Evolutionary conservation across 2,113 vertebrate species (phyloP), one percentile per base, ranked within the genome.

Genomic region (Labeo catla): DNA sequence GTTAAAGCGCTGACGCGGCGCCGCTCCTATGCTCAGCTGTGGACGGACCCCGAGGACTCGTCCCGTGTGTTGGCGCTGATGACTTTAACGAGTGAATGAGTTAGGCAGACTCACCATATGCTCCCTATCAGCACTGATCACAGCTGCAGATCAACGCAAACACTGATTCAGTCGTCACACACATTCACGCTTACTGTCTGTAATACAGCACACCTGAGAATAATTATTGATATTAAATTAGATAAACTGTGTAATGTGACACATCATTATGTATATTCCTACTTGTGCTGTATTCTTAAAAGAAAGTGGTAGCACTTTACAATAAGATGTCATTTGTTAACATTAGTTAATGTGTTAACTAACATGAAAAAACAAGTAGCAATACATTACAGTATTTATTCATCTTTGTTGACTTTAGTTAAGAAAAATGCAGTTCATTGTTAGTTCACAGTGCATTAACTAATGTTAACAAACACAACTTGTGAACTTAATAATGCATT

Each of bases 11-110:
- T 50, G 28, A 28, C 28, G 28, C 28, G 28, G 28, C 28, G 28
- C 28, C 28, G 28, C 28, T 28, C 28, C 28, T 28, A 28, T 28
- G 28, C 28, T 28, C 49, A 1, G 49, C 50, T 16, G 15, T 6
- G 52, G 52, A 54, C 52, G 36, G 61, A 12, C 23, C 61, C 61
- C 11, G 61, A 28, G 76, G 34, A 65, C 77, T 39, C 39, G 81
- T 76, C 72, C 76, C 79, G 80, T 34, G 34, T 87, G 88, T 90
- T 57, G 13, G 61, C 59, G 78, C 77, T 86, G 73, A 88, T 85
- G 87, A 78, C 76, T 76, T 59, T 49, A 88, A 57, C 47, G 49
- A 86, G 77, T 89, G 57, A 91, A 61, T 15, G 52, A 28, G 43
- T 78, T 81, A 86, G 57, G 76, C 34, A 10, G 36, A 52, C 16